These are phyloP conservation scores for Cherax destructor DNA, from an alignment of 1,140 invertebrate genomes.

Conservation along the genomic window DNA sequence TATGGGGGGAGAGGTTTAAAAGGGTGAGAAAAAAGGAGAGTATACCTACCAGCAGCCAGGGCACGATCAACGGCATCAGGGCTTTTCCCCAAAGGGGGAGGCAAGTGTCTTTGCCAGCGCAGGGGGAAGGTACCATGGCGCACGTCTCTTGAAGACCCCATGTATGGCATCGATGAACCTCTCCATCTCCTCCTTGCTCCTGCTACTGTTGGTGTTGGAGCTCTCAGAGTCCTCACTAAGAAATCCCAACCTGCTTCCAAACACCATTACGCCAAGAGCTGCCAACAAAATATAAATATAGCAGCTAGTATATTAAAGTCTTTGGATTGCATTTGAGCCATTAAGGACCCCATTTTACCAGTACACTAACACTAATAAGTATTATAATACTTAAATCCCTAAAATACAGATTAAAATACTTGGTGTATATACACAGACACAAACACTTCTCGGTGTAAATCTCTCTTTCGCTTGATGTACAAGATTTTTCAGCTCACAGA, in stretches of 20 bases:
- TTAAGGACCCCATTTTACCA: no score
- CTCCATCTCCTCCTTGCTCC: slow-evolving; percentile 68
- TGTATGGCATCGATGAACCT: slow-evolving; percentile 82
- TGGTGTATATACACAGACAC: no score
- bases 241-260: slow-evolving; percentile 77
- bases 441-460: no score
- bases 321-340: no score
- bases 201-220: slow-evolving; percentile 75
- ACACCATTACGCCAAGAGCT: slow-evolving; percentile 84
- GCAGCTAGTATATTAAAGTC: no score
- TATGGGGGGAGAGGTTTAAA: no score
- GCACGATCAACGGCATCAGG: slow-evolving; percentile 82
- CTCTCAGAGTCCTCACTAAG: slow-evolving; percentile 73
- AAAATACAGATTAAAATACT: no score
- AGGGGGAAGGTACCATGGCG: slow-evolving; percentile 82
- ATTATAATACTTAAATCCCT: no score
- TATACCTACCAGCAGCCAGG: slow-evolving; percentile 76
- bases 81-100: slow-evolving; percentile 83
- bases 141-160: slow-evolving; percentile 84
- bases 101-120: slow-evolving; percentile 80
- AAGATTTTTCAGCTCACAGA: no score
- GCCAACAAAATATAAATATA: background rate
- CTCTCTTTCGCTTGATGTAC: no score
- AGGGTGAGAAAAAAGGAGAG: background rate
- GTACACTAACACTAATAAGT: no score